These are phyloP conservation scores for Xylophagus ater DNA, from an alignment of 2,888 invertebrate species.

Conservation along the genomic window DNA sequence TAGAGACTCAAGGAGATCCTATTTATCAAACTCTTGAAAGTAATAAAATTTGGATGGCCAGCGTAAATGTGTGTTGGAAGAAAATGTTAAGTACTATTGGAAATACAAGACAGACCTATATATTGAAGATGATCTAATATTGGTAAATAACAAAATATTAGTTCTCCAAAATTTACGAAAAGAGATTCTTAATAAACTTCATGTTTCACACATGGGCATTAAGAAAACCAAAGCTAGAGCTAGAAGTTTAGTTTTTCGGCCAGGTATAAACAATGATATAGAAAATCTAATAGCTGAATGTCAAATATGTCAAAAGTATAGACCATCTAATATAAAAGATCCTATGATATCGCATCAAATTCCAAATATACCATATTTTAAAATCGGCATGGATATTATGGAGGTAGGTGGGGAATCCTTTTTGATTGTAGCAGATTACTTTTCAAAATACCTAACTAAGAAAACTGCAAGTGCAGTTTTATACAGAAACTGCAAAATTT, in stretches of 20 bases:
- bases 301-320: constrained; percentile 7
- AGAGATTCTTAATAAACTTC: constrained; percentile 1
- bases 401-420: constrained; percentile 11
- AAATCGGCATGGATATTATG: constrained; percentile 11
- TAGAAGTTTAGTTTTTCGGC: constrained; percentile 7
- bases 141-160: background rate
- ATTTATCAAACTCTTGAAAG: background rate
- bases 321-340: constrained; percentile 5
- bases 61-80: background rate
- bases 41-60: background rate
- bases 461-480: constrained; percentile 3
- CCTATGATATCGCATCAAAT: constrained; percentile 10
- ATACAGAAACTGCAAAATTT: constrained; percentile 7
- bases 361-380: constrained; percentile 10
- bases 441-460: constrained; percentile 15
- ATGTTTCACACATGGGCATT: constrained; percentile 8
- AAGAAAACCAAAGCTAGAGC: constrained; percentile 4
- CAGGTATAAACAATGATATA: constrained; percentile 5
- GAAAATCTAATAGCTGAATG: constrained; percentile 3
- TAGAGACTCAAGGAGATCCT: background rate
- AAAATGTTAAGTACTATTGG: background rate
- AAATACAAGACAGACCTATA: constrained; percentile 8
- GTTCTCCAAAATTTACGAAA: background rate
- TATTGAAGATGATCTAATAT: background rate
- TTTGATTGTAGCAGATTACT: constrained; percentile 16